phyloP scores from a whole-genome alignment of 1,140 invertebrate species.

The Chymomyza costata region DNA sequence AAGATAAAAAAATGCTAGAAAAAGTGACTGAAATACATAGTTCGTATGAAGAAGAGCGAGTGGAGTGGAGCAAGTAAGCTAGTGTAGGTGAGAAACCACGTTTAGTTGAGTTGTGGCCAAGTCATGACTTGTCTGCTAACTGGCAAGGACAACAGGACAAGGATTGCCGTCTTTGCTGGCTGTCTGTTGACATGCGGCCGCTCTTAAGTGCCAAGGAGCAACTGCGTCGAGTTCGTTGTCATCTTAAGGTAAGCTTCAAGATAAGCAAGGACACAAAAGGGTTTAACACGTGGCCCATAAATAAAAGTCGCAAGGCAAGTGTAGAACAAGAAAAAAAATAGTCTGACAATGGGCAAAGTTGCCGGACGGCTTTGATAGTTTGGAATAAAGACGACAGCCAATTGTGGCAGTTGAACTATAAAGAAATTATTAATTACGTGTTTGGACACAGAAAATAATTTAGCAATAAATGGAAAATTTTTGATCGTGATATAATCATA shows the following conservation, averaged over 20 bases:
- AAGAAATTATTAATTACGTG: too few species aligned
- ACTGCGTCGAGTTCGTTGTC: slow-evolving; percentile 12
- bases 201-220: slow-evolving; percentile 39
- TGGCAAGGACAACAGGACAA: slow-evolving; percentile 8
- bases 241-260: slow-evolving; percentile 35
- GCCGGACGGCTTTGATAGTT: slow-evolving; percentile 21
- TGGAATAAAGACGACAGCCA: slow-evolving; percentile 51
- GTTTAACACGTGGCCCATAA: slow-evolving; percentile 54
- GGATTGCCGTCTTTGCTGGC: slow-evolving; percentile 28
- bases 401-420: slow-evolving; percentile 25
- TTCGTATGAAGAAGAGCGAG: slow-evolving; percentile 4
- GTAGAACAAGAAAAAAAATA: slow-evolving; percentile 2
- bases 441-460: too few species aligned
- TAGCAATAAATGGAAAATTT: too few species aligned
- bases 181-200: slow-evolving; percentile 44
- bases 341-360: slow-evolving; percentile 6
- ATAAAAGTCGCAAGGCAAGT: slow-evolving; percentile 39
- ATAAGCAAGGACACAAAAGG: slow-evolving; percentile 27
- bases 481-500: too few species aligned
- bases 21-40: not conserved
- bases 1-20: slow-evolving; percentile 38
- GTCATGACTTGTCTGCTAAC: not conserved
- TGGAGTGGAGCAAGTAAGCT: too few species aligned
- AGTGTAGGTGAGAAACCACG: too few species aligned
- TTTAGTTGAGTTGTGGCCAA: not conserved